Evolutionary conservation across 1,140 invertebrate species (phyloP).

Genomic region (Delia radicum): DNA sequence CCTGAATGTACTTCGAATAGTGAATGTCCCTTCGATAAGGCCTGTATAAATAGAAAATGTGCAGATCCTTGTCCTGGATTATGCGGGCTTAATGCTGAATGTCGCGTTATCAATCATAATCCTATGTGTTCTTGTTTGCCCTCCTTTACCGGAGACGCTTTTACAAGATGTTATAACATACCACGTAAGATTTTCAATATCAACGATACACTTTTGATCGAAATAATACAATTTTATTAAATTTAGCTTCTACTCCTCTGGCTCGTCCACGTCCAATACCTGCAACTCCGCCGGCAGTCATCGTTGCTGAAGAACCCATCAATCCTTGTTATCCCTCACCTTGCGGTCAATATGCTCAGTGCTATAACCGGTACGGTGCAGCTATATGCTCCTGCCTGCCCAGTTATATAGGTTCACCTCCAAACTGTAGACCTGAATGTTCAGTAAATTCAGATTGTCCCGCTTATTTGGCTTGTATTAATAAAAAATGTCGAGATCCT

Average conservation of each 20-base stretch:
- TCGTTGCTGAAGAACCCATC: conserved; percentile 31
- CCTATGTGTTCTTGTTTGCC: conserved; percentile 74
- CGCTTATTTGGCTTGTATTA: conserved; percentile 69
- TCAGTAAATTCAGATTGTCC: conserved; percentile 71
- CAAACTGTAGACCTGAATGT: conserved; percentile 70
- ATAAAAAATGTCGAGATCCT: conserved; percentile 79
- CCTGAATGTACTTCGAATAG: conserved; percentile 78
- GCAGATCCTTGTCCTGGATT: conserved; percentile 77
- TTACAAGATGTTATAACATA: conserved; percentile 66
- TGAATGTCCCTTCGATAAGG: conserved; percentile 73
- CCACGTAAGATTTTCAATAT: conserved; percentile 58
- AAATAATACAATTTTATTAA: conserved; percentile 33
- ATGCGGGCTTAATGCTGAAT: conserved; percentile 75
- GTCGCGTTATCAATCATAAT: conserved; percentile 78
- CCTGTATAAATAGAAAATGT: conserved; percentile 79
- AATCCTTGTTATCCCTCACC: conserved; percentile 65
- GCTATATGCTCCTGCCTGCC: conserved; percentile 74
- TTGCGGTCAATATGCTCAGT: conserved; percentile 72
- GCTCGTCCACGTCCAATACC: conserved; percentile 76
- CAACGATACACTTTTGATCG: conserved; percentile 62
- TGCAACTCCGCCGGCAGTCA: conserved; percentile 60
- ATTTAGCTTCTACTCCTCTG: too few relatives aligned
- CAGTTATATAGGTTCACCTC: conserved; percentile 71
- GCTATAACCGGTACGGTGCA: conserved; percentile 68
- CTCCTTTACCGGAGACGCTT: conserved; percentile 77